Conservation (phyloP, 2,797 vertebrate species). For the Pristis pectinata region DNA sequence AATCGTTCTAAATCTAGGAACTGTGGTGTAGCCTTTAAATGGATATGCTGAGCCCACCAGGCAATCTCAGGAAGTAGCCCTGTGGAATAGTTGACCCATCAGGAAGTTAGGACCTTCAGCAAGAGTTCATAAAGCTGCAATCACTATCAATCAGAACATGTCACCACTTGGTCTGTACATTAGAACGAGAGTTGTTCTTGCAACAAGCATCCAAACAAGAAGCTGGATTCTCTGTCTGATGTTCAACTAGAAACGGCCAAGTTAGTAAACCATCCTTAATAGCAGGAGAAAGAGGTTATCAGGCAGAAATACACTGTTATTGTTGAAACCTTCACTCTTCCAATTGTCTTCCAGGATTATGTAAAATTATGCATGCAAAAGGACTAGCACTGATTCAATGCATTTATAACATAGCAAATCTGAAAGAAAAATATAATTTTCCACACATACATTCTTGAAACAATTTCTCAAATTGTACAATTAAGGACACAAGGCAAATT, state of each 20-base stretch:
- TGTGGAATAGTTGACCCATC: constrained; percentile 63
- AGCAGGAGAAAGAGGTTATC: background rate
- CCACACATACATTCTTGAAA: background rate
- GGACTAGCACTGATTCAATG: background rate
- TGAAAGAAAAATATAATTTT: background rate
- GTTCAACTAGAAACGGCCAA: background rate
- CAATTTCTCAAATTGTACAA: background rate
- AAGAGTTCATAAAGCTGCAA: constrained; percentile 80
- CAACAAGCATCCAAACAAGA: constrained; percentile 58
- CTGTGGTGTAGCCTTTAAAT: constrained; percentile 10
- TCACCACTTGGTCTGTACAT: constrained; percentile 61
- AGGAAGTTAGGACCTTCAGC: constrained; percentile 80
- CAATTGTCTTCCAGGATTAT: background rate
- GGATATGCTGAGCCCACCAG: constrained; percentile 52
- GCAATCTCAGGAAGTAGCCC: constrained; percentile 76
- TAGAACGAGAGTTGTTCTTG: constrained; percentile 61
- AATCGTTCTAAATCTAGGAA: background rate
- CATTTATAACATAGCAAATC: background rate
- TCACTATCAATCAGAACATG: constrained; percentile 69
- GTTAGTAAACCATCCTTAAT: background rate
- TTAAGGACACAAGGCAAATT: background rate
- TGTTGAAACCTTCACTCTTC: background rate
- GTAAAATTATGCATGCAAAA: background rate
- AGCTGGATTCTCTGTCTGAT: background rate
- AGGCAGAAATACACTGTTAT: background rate